Percentiles rank a stretch among this genome's conserved stretches.
These are phyloP conservation scores for Abscondita cerata DNA, from an alignment of 2,888 invertebrate genomes.

Conservation along the genomic window DNA sequence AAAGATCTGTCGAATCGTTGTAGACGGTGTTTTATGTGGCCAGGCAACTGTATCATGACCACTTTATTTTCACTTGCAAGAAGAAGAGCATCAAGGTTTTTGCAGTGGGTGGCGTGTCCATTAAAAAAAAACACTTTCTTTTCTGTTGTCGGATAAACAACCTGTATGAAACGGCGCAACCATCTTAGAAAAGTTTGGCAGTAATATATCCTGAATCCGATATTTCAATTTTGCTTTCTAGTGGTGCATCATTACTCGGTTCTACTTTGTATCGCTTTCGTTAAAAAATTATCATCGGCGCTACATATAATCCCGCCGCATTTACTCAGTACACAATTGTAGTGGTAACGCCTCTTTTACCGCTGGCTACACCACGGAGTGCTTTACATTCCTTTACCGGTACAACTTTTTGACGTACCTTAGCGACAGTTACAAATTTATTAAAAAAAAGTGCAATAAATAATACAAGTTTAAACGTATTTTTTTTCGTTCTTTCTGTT, in stretches of 20 bases:
- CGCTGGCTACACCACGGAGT: constrained; percentile 37
- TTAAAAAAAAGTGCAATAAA: too few species aligned
- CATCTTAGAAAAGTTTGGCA: too few species aligned
- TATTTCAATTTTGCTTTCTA: background rate
- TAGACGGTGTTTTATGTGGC: background rate
- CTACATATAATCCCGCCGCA: constrained; percentile 18
- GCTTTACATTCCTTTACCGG: constrained; percentile 34
- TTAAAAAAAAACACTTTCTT: background rate
- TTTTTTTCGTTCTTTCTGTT: too few species aligned
- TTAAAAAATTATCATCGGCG: background rate
- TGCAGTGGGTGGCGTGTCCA: constrained; percentile 1
- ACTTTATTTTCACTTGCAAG: background rate
- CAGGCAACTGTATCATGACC: background rate
- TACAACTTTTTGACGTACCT: constrained; percentile 36
- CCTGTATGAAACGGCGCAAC: background rate
- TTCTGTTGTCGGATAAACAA: background rate
- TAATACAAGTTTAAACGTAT: too few species aligned
- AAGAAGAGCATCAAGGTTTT: background rate
- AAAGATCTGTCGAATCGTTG: background rate
- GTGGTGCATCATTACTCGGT: background rate
- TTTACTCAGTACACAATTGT: constrained; percentile 35
- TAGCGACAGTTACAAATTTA: constrained; percentile 37
- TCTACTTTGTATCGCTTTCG: background rate
- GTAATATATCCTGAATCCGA: too few species aligned
- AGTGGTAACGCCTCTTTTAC: constrained; percentile 38